Evolutionary conservation across 2,113 vertebrate genomes (phyloP).

Genomic region (Actenoides hombroni): DNA sequence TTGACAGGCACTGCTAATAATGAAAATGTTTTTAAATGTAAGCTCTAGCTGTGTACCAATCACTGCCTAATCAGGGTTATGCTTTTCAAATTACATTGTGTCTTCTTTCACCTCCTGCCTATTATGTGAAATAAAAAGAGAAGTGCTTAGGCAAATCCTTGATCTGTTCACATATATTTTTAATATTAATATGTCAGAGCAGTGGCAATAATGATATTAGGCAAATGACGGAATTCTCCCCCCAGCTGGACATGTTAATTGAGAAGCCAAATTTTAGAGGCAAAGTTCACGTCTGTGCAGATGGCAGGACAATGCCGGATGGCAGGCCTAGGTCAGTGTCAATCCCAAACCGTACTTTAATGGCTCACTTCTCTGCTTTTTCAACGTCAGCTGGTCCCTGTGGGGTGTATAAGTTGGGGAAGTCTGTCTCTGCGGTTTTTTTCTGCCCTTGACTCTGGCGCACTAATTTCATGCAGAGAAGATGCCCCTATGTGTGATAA

Average conservation of each 20-base stretch:
- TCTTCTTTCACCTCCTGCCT: constrained; percentile 81
- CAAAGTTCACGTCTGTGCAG: constrained; percentile 94
- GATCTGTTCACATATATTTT: constrained; percentile 77
- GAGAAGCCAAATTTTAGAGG: constrained; percentile 93
- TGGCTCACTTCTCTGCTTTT: constrained; percentile 80
- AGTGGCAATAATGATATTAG: constrained; percentile 88
- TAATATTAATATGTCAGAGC: constrained; percentile 89
- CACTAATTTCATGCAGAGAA: constrained; percentile 66
- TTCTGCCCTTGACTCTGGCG: constrained; percentile 82
- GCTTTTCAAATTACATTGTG: constrained; percentile 80
- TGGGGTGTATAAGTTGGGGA: constrained; percentile 66
- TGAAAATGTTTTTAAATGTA: constrained; percentile 73
- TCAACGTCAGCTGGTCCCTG: constrained; percentile 77
- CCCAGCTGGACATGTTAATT: constrained; percentile 98
- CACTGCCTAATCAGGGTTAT: constrained; percentile 79
- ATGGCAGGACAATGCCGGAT: constrained; percentile 90
- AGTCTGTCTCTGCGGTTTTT: constrained; percentile 66
- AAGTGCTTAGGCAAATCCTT: constrained; percentile 76
- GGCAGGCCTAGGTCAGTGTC: constrained; percentile 89
- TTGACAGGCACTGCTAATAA: constrained; percentile 71
- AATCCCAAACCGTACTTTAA: constrained; percentile 84
- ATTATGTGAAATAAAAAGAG: constrained; percentile 80
- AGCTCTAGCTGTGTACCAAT: constrained; percentile 68
- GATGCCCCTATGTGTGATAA: background rate
- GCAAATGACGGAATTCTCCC: constrained; percentile 89